Percentiles rank a stretch among this genome's conserved stretches.
Conservation (phyloP, 2,113 vertebrate species). For the Nothocercus julius region DNA sequence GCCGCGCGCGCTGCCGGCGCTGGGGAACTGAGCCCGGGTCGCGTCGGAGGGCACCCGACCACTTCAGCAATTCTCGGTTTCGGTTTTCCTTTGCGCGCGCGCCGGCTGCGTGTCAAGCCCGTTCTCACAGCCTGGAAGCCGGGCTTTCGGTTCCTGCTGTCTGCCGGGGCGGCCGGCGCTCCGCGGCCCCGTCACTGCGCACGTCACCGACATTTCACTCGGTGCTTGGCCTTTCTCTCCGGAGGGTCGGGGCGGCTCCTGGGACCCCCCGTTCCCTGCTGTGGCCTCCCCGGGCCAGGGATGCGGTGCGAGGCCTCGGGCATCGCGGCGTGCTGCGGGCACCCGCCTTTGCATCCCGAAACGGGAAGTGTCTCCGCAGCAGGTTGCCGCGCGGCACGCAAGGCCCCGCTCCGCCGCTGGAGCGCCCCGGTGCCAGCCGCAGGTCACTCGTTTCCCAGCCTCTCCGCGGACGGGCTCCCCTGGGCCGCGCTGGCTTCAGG, state of each 20-base stretch:
- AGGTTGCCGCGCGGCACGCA: neutral
- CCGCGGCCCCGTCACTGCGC: neutral
- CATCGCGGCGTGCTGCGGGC: neutral
- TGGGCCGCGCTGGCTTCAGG: neutral
- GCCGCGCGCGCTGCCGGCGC: neutral
- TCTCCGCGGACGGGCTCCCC: neutral
- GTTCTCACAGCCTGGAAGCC: slow-evolving; percentile 63
- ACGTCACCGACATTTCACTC: fast-evolving
- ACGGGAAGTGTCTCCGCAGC: slow-evolving; percentile 5
- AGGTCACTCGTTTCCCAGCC: slow-evolving; percentile 40
- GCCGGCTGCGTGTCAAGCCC: slow-evolving; percentile 66
- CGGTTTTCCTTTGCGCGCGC: slow-evolving; percentile 77
- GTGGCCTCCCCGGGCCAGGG: neutral
- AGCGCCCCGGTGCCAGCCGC: slow-evolving; percentile 15
- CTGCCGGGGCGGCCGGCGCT: neutral
- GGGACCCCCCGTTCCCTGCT: fast-evolving
- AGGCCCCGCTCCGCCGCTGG: fast-evolving
- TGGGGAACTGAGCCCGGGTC: slow-evolving; percentile 71
- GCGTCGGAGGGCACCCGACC: slow-evolving; percentile 29
- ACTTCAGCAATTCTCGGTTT: slow-evolving; percentile 71
- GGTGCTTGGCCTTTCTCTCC: fast-evolving
- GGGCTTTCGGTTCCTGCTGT: slow-evolving; percentile 77
- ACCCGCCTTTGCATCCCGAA: neutral
- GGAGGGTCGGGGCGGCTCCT: neutral
- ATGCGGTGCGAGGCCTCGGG: neutral